These are phyloP conservation scores for Diaperis boleti DNA, from an alignment of 2,888 invertebrate species.

Conservation along the genomic window DNA sequence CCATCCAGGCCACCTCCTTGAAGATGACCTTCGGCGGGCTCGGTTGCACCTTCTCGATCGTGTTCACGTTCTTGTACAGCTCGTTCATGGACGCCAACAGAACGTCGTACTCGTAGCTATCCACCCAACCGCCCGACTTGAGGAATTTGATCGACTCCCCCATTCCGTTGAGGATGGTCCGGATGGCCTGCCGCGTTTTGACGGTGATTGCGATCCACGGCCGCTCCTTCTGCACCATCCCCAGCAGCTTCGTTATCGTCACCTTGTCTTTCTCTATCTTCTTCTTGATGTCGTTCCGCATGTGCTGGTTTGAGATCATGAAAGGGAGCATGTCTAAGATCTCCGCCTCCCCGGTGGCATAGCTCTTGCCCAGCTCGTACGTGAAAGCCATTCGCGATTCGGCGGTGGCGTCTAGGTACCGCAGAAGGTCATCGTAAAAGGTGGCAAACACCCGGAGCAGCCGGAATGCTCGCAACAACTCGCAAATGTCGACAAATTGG, in stretches of 20 bases:
- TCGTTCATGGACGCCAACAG: not conserved
- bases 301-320: slow-evolving; percentile 31
- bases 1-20: slow-evolving; percentile 52
- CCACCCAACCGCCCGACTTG: slow-evolving; percentile 66
- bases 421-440: slow-evolving; percentile 9
- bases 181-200: slow-evolving; percentile 74
- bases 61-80: slow-evolving; percentile 8
- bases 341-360: slow-evolving; percentile 32
- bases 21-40: slow-evolving; percentile 67
- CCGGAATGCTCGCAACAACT: not conserved
- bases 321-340: slow-evolving; percentile 29
- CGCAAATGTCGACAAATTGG: not conserved
- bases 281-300: slow-evolving; percentile 24
- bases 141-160: slow-evolving; percentile 69
- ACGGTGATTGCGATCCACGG: slow-evolving; percentile 75
- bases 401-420: slow-evolving; percentile 10
- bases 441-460: slow-evolving; percentile 3
- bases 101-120: slow-evolving; percentile 1
- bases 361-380: slow-evolving; percentile 38
- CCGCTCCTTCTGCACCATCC: slow-evolving; percentile 13
- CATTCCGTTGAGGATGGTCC: slow-evolving; percentile 72
- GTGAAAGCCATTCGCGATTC: slow-evolving; percentile 20
- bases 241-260: not conserved
- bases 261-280: slow-evolving; percentile 20
- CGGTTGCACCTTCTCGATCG: slow-evolving; percentile 63